Base-by-base conservation (phyloP, 2,113 vertebrate species). In the Festucalex cinctus region DNA sequence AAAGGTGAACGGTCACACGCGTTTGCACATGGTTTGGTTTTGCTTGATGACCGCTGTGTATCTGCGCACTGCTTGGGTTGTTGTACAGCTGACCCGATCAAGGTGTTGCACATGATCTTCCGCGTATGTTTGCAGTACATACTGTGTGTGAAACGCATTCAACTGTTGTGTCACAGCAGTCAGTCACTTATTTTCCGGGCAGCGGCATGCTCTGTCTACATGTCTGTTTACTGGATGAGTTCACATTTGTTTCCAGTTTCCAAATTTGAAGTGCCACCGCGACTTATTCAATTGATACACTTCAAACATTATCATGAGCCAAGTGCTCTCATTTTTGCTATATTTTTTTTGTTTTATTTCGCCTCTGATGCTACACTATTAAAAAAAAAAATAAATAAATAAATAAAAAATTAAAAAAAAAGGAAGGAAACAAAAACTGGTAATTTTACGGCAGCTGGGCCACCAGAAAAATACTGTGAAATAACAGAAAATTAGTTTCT, bases 181-280 rank as follows among this genome's bases (percentile, higher is more conserved):
- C 26, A 36, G n/a, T 60, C 35, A 22, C 26, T 9, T 41, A 10
- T 39, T 61, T 61, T n/a, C 35, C 58, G 2, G 20, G 58, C 9
- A 61, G 12, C 32, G 14, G 54, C 28, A 32, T 57, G 51, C n/a
- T 70, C 59, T 62, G 35, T 75, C 59, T 57, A 53, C 65, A 24
- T 41, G 32, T 24, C n/a, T n/a, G 57, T 66, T 32, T 63, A 44
- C n/a, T 63, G 4, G 54, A 16, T 26, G 1, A 56, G 13, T 14
- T 13, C n/a, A 64, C 63, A 24, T 39, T 69, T 83, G 79, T 87
- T 86, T 44, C 43, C 82, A 83, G 82, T 66, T 62, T 72, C 81
- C 81, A 78, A 87, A 85, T 73, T 46, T 37, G 12, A 37, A 44
- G 68, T 35, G 19, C 35, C 73, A 70, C 56, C 69, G 44, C 69